These are phyloP conservation scores for Crocodylus rhombifer DNA, from an alignment of 2,797 vertebrate genomes.

Conservation along the genomic window DNA sequence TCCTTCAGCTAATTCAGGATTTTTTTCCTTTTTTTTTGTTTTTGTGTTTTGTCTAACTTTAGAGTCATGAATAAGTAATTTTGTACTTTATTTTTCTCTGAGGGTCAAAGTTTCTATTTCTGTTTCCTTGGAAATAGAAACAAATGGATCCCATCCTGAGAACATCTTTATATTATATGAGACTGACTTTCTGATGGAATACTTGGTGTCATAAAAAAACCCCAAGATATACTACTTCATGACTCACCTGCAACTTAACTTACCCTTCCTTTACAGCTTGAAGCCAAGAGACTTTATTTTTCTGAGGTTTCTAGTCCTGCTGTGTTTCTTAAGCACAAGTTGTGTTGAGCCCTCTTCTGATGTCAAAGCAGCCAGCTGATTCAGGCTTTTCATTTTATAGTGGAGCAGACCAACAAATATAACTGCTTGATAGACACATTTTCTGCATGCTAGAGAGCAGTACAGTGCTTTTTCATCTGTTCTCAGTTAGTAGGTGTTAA, in stretches of 20 bases:
- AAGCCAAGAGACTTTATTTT: not conserved
- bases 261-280: rapidly evolving
- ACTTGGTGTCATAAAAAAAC: not conserved
- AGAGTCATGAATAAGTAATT: not conserved
- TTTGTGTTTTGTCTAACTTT: not conserved
- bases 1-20: not conserved
- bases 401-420: not conserved
- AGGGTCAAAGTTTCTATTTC: not conserved
- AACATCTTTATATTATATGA: not conserved
- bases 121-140: not conserved
- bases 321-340: not conserved
- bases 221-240: not conserved
- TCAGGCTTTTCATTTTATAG: not conserved
- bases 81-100: not conserved
- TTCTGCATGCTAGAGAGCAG: not conserved
- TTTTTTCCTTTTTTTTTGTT: not conserved
- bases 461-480: not conserved
- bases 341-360: not conserved
- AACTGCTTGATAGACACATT: not conserved
- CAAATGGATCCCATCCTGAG: not conserved
- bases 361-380: not conserved
- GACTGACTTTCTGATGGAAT: not conserved
- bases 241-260: not conserved
- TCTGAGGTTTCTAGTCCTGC: not conserved
- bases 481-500: not conserved